Conservation (phyloP, 2,797 vertebrate species). For the Trachurus trachurus region DNA sequence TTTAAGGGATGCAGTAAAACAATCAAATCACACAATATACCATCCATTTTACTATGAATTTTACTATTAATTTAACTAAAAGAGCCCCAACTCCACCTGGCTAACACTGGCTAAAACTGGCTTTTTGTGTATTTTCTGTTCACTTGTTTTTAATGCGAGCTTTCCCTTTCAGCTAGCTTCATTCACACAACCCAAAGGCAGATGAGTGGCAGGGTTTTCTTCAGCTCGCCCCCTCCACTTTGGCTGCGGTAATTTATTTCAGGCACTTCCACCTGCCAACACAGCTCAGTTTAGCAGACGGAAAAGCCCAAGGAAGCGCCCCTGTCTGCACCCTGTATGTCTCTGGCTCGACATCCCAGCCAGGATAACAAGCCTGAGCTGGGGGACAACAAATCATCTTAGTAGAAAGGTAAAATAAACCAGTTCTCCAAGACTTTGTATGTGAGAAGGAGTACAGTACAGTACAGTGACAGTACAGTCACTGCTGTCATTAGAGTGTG, state of each 20-base stretch:
- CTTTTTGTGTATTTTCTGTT: constrained; percentile 49
- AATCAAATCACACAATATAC: neutral
- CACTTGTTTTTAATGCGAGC: constrained; percentile 49
- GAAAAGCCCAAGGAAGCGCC: constrained; percentile 66
- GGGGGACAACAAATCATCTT: constrained; percentile 2
- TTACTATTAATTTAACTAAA: neutral
- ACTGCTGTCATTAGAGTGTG: neutral
- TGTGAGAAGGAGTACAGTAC: too few relatives aligned
- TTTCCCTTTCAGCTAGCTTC: constrained; percentile 61
- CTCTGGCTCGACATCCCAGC: constrained; percentile 44
- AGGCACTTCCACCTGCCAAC: constrained; percentile 83
- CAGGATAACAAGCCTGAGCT: constrained; percentile 36
- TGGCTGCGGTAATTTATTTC: constrained; percentile 80
- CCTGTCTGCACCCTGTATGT: constrained; percentile 67
- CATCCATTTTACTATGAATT: neutral
- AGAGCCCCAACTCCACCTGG: neutral
- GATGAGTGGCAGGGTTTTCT: constrained; percentile 52
- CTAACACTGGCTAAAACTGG: neutral
- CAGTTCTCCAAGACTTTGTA: neutral
- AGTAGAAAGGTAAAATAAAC: neutral
- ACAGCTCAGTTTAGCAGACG: constrained; percentile 75
- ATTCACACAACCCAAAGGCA: constrained; percentile 55
- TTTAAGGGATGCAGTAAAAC: neutral
- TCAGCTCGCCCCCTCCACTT: constrained; percentile 30
- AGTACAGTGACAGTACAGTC: too few relatives aligned